Evolutionary conservation across 2,797 vertebrate genomes (phyloP), one percentile per base, ranked within the genome.

Genomic region (Gymnoscopelus braueri): DNA sequence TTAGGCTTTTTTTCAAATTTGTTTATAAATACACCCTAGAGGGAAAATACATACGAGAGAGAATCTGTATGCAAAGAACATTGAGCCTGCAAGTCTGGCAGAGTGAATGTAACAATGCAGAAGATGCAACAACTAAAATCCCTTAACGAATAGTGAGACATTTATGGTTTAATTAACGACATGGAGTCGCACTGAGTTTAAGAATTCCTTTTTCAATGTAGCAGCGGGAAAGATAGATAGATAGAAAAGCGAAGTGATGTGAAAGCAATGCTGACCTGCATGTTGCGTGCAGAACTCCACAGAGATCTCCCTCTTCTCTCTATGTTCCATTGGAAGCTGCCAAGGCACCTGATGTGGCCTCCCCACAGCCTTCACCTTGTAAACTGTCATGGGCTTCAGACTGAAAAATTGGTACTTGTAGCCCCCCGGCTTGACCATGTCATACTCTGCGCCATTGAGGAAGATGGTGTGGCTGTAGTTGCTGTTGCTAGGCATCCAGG

Each of bases 261-360:
- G 35, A 60, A 57, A 79, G 26, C 60, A 23, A 53, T 19, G 63
- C 92, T 91, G 87, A 99, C 98, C 98, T 95, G 97, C 95, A 26
- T 96, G 95, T 91, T 97, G 94, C 0, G 98, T 98, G 85, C 95
- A 97, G 93, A 99, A 99, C 84, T 98, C 98, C 87, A 96, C 93
- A 3, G 91, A 95, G 88, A 96, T 96, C 88, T 98, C 97, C 83
- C 94, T 96, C 86, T 95, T 96, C 29, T 99, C 97, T 63, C 98
- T 91, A 60, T 99, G 97, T 77, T 98, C 98, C 82, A 97, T 82
- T 0, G 96, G 95, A 78, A 99, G 96, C 88, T 99, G 97, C 98
- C 98, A 99, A 89, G 98, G 98, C 94, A 97, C 93, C 94, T 98
- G 97, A 91, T 99, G 98, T n/a, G 97, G 96, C 82, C 94, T 93